Conservation (phyloP, 2,113 vertebrate genomes). For the Jaculus jaculus region DNA sequence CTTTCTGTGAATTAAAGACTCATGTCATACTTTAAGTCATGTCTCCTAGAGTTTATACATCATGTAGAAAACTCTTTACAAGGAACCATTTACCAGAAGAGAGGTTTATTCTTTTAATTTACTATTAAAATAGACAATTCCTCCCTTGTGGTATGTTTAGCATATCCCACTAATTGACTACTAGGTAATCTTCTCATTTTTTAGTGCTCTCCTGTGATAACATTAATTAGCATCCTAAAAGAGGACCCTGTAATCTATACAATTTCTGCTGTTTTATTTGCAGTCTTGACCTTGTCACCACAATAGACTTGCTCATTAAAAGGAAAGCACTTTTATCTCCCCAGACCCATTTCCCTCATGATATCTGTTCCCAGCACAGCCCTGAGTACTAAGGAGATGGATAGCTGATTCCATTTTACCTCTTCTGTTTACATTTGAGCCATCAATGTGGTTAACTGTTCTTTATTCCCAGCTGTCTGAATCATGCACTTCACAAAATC, state of each 20-base stretch:
- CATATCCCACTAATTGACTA: constrained; percentile 83
- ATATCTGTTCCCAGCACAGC: constrained; percentile 31
- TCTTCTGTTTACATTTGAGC: background rate
- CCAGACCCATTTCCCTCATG: background rate
- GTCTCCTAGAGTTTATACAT: constrained; percentile 76
- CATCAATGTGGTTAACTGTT: constrained; percentile 35
- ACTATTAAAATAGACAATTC: constrained; percentile 82
- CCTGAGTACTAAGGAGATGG: background rate
- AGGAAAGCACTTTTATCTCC: constrained; percentile 34
- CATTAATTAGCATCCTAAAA: constrained; percentile 83
- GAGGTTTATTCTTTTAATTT: constrained; percentile 80
- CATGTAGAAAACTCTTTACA: constrained; percentile 76
- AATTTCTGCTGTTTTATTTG: constrained; percentile 65
- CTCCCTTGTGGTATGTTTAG: constrained; percentile 82
- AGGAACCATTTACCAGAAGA: constrained; percentile 81
- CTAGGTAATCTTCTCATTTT: constrained; percentile 79
- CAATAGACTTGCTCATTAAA: background rate
- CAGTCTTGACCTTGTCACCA: constrained; percentile 33
- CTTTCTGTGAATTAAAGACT: constrained; percentile 79
- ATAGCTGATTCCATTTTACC: background rate
- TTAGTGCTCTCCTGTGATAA: constrained; percentile 79
- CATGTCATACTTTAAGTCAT: constrained; percentile 70
- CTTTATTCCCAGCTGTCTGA: constrained; percentile 26
- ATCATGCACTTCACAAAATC: background rate
- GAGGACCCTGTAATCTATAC: constrained; percentile 67